phyloP scores from a whole-genome alignment of 2,797 vertebrate genomes.

The Myotis myotis region DNA sequence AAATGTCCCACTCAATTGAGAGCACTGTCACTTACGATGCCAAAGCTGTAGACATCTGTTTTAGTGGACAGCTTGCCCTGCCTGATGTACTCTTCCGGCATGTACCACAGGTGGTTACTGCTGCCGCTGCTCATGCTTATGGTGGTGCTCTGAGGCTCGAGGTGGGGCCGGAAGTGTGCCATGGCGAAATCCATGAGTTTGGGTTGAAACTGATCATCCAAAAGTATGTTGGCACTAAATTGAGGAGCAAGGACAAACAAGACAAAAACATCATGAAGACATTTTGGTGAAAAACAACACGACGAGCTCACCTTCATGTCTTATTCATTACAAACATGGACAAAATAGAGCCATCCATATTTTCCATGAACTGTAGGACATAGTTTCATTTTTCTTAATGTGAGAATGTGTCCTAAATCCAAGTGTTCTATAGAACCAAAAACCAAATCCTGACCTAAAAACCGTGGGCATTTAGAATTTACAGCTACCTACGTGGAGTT shows the following conservation, averaged over 20 bases:
- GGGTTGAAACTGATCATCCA: slow-evolving; percentile 82
- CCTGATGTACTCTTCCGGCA: slow-evolving; percentile 86
- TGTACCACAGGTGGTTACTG: slow-evolving; percentile 81
- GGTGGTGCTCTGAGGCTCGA: slow-evolving; percentile 77
- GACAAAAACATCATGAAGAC: slow-evolving; percentile 40
- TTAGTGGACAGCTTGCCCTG: slow-evolving; percentile 82
- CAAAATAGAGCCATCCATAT: not conserved
- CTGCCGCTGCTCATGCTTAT: slow-evolving; percentile 71
- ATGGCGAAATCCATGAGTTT: slow-evolving; percentile 84
- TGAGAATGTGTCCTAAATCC: not conserved
- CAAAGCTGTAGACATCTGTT: slow-evolving; percentile 86
- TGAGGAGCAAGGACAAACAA: not conserved
- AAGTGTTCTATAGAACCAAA: not conserved
- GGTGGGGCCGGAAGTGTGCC: slow-evolving; percentile 81
- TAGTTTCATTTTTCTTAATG: not conserved
- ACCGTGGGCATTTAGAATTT: not conserved
- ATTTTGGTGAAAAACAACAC: not conserved
- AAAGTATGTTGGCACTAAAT: slow-evolving; percentile 84
- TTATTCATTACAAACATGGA: not conserved
- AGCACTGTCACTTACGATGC: slow-evolving; percentile 79
- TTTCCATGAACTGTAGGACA: not conserved
- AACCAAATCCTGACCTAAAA: not conserved
- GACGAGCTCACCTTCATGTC: not conserved
- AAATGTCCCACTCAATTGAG: not conserved
- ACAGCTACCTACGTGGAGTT: not conserved